These are phyloP conservation scores for Meliscaeva auricollis DNA, from an alignment of 2,888 invertebrate species.

Conservation along the genomic window DNA sequence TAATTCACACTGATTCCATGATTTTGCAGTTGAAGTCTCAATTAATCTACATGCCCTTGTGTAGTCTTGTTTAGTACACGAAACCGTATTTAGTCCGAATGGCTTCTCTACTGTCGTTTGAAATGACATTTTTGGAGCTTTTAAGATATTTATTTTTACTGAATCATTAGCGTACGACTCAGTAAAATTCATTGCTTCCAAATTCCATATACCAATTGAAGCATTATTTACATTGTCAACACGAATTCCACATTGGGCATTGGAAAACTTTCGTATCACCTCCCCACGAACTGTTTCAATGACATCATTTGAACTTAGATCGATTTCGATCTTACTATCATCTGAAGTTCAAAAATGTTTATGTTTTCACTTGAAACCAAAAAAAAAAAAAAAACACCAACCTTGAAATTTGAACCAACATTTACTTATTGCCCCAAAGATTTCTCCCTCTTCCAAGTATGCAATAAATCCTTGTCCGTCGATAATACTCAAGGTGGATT, in stretches of 20 bases:
- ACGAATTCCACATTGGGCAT: constrained; percentile 77
- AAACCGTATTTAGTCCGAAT: constrained; percentile 74
- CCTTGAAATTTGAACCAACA: constrained; percentile 78
- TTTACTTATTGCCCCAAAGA: constrained; percentile 75
- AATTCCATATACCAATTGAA: constrained; percentile 64
- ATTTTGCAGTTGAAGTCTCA: constrained; percentile 65
- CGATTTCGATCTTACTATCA: constrained; percentile 66
- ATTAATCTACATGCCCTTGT: constrained; percentile 78
- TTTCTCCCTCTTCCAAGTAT: constrained; percentile 76
- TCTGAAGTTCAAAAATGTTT: constrained; percentile 47
- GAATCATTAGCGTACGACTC: constrained; percentile 64
- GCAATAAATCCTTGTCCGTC: constrained; percentile 77
- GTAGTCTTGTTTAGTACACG: constrained; percentile 76
- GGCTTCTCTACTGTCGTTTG: constrained; percentile 75
- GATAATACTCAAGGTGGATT: constrained; percentile 63
- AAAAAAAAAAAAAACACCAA: too few relatives aligned
- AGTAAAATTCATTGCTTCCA: constrained; percentile 71
- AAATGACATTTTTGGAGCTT: constrained; percentile 71
- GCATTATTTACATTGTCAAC: constrained; percentile 72
- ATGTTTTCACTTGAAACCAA: too few relatives aligned
- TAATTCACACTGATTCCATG: constrained; percentile 77
- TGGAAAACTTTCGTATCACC: constrained; percentile 74
- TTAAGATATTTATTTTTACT: constrained; percentile 66
- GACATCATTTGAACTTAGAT: constrained; percentile 67
- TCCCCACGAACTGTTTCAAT: constrained; percentile 76